A percentile compares a stretch with the other conserved stretches of the same genome.
phyloP scores from a whole-genome alignment of 2,797 vertebrate species.

The Ficedula albicollis region DNA sequence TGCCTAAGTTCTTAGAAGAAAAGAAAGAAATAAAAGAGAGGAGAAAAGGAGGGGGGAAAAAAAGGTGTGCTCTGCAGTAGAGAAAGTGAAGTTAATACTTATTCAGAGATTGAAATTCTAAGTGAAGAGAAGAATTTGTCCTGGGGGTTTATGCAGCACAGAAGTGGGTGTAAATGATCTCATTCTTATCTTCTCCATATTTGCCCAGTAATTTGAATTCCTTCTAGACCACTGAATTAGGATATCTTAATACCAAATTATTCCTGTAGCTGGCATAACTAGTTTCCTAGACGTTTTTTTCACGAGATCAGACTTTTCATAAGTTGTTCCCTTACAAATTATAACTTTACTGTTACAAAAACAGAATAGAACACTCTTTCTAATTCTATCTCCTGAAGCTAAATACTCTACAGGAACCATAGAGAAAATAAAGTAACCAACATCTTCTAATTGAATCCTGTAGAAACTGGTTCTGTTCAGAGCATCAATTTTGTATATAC shows the following conservation, averaged over 20 bases:
- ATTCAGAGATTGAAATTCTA: not conserved
- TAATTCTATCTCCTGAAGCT: not conserved
- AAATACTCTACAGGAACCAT: not conserved
- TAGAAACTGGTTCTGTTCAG: not conserved
- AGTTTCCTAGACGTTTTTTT: not conserved
- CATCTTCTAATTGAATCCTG: not conserved
- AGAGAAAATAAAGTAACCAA: not conserved
- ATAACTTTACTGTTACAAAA: not conserved
- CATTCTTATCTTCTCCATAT: not conserved
- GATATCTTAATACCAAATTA: not conserved
- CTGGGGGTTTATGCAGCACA: not conserved
- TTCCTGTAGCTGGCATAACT: not conserved
- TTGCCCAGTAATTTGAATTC: constrained; percentile 4
- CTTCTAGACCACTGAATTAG: not conserved
- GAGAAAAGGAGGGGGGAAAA: not conserved
- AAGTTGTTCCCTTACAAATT: not conserved
- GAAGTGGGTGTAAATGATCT: constrained; percentile 22
- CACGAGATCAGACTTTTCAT: not conserved
- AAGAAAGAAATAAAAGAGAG: not conserved
- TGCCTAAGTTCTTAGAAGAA: not conserved
- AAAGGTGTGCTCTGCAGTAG: not conserved
- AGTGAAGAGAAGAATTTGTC: constrained; percentile 1
- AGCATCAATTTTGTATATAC: not conserved
- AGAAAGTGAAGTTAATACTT: not conserved
- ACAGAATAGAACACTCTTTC: not conserved